These are phyloP conservation scores for Strix uralensis DNA, from an alignment of 2,113 vertebrate genomes.

Conservation along the genomic window DNA sequence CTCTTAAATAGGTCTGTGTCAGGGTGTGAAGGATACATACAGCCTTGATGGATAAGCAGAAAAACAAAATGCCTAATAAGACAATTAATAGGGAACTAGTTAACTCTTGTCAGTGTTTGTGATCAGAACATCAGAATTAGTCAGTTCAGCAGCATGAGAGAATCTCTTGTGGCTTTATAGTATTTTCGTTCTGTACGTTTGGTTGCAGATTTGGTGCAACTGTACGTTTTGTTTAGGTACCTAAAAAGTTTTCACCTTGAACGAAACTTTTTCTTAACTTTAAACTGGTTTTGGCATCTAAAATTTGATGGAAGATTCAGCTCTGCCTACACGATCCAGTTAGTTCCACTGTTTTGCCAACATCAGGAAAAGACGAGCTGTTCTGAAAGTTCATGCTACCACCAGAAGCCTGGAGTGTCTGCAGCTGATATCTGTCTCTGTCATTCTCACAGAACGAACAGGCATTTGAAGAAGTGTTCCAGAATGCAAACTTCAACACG, in stretches of 20 bases:
- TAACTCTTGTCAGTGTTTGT: background rate
- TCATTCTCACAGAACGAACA: constrained; percentile 85
- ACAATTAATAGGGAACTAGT: background rate
- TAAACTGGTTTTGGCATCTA: background rate
- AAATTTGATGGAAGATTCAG: background rate
- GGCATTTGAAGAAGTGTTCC: constrained; percentile 92
- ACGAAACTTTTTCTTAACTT: background rate
- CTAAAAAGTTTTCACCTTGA: background rate
- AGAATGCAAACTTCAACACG: constrained; percentile 90
- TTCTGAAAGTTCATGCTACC: background rate
- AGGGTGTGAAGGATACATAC: background rate
- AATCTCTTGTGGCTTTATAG: background rate
- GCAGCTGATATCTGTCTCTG: constrained; percentile 22
- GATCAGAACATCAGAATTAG: background rate
- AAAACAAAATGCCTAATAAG: constrained; percentile 2
- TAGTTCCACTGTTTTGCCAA: background rate
- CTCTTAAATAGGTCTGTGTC: background rate
- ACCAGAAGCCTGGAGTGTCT: background rate
- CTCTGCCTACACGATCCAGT: background rate
- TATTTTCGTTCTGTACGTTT: background rate
- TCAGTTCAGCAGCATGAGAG: background rate
- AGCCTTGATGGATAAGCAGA: background rate
- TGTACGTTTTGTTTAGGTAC: background rate
- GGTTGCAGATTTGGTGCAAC: background rate
- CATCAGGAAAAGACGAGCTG: background rate